Base-by-base conservation (phyloP, 2,888 invertebrate species). In the Endomychus coccineus region DNA sequence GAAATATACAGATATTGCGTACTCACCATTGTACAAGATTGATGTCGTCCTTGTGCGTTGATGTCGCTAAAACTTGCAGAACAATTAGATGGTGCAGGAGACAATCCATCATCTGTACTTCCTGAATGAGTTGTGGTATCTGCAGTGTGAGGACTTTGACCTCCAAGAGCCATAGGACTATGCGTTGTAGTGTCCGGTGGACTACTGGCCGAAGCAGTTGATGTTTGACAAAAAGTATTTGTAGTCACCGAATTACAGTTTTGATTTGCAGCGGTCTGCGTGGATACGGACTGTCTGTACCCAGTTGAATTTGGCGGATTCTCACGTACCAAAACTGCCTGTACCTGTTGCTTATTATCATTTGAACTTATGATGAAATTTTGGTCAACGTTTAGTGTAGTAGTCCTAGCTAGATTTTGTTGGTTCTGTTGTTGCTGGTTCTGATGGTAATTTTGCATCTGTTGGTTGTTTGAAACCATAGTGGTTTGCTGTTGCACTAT, bases 181-280 rank as follows among this genome's bases (percentile, higher is more conserved):
- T 83, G 83, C 1, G 88, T 88, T 1, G 88, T 88, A 0, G 88
- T 88, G 55, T 88, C 88, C 0, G 87, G 87, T 4, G 87, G 86
- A 58, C 80, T 80, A 13, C 76, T 75, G 3, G 71, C 69, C 19
- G 65, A 59, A 37, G 61, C 55, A 13, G 63, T 59, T 9, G 62
- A 60, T 12, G 65, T 66, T 44, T 69, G 68, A 49, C 67, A 69
- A 45, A 68, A 68, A 3, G 64, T 63, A 42, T 64, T 64, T 1
- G 66, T 65, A 6, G 65, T 64, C 52, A 67, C 47, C 47, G 69
- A 51, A 49, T 74, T 59, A 43, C 58, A 55, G 42, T 59, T 58
- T 45, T 70, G 71, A 49, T 73, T 74, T 24, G 71, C 72, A 39
- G 80, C 74, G 10, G 85, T 83, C 63, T 83, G 83, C 13, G 83